A percentile compares a stretch with the other conserved stretches of the same genome.
phyloP scores from a whole-genome alignment of 2,888 invertebrate species.

The Sylvicola fuscatus region DNA sequence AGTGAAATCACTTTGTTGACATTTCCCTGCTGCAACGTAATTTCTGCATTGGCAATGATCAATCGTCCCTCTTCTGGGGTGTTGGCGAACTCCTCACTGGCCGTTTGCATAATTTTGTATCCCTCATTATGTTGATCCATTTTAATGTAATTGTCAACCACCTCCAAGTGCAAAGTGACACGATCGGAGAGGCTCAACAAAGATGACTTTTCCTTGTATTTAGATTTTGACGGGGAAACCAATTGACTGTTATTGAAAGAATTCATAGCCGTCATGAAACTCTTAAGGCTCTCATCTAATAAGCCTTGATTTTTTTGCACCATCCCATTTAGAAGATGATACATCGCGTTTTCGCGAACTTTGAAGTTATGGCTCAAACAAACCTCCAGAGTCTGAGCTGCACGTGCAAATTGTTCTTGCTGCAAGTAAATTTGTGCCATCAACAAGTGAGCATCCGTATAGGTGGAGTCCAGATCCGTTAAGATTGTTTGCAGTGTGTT shows the following conservation, averaged over 20 bases:
- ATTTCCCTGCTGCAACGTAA: slow-evolving; percentile 61
- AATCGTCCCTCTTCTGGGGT: slow-evolving; percentile 74
- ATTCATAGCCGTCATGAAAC: slow-evolving; percentile 52
- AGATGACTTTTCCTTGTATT: slow-evolving; percentile 11
- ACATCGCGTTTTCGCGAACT: slow-evolving; percentile 77
- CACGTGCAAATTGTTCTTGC: slow-evolving; percentile 47
- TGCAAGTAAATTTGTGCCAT: slow-evolving; percentile 69
- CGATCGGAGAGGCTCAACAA: slow-evolving; percentile 49
- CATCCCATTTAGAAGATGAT: slow-evolving; percentile 68
- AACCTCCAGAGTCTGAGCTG: slow-evolving; percentile 70
- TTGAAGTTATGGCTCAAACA: slow-evolving; percentile 85
- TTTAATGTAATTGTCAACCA: slow-evolving; percentile 54
- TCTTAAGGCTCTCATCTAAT: slow-evolving; percentile 47
- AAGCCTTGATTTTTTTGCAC: slow-evolving; percentile 58
- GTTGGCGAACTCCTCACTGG: slow-evolving; percentile 45
- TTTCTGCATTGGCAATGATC: slow-evolving; percentile 65
- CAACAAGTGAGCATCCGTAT: slow-evolving; percentile 65
- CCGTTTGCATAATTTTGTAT: slow-evolving; percentile 51
- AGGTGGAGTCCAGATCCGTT: slow-evolving; percentile 53
- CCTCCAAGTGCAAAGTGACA: slow-evolving; percentile 69
- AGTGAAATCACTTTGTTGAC: slow-evolving; percentile 61
- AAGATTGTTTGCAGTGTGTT: slow-evolving; percentile 49
- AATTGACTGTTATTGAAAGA: slow-evolving; percentile 31
- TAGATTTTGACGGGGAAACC: slow-evolving; percentile 17
- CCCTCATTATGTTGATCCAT: slow-evolving; percentile 60